A percentile compares a stretch with the other conserved stretches of the same genome.
phyloP scores from a whole-genome alignment of 2,113 vertebrate genomes.

The Eptatretus burgeri region DNA sequence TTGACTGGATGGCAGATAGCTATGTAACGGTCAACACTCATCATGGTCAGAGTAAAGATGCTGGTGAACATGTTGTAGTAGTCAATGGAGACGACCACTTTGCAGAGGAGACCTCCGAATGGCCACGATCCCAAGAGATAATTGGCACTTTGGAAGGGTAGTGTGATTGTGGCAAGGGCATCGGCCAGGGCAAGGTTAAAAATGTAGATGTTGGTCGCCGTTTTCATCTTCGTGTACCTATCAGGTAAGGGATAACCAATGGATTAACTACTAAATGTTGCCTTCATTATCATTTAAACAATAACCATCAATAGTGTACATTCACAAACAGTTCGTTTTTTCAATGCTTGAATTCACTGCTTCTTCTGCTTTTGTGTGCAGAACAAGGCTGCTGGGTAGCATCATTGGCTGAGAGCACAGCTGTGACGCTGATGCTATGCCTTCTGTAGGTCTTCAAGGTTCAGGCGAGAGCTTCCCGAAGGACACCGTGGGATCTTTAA shows the following conservation, averaged over 20 bases:
- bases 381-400: too few relatives aligned
- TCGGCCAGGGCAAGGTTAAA: constrained; percentile 82
- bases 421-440: too few relatives aligned
- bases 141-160: constrained; percentile 81
- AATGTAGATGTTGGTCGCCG: constrained; percentile 92
- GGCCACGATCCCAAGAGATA: constrained; percentile 80
- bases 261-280: too few relatives aligned
- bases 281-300: too few relatives aligned
- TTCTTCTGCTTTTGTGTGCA: too few relatives aligned
- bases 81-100: constrained; percentile 64
- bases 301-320: too few relatives aligned
- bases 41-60: constrained; percentile 79
- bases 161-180: constrained; percentile 49
- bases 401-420: too few relatives aligned
- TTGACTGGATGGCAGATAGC: constrained; percentile 92
- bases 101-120: constrained; percentile 62
- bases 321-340: too few relatives aligned
- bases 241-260: background rate
- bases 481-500: too few relatives aligned
- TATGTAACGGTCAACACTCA: constrained; percentile 88
- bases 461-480: too few relatives aligned
- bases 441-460: too few relatives aligned
- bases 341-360: too few relatives aligned
- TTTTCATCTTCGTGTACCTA: constrained; percentile 98
- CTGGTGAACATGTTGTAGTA: constrained; percentile 99